A percentile compares a stretch with the other conserved stretches of the same genome.
Conservation (phyloP, 2,797 vertebrate species). For the Phylloscopus collybita region DNA sequence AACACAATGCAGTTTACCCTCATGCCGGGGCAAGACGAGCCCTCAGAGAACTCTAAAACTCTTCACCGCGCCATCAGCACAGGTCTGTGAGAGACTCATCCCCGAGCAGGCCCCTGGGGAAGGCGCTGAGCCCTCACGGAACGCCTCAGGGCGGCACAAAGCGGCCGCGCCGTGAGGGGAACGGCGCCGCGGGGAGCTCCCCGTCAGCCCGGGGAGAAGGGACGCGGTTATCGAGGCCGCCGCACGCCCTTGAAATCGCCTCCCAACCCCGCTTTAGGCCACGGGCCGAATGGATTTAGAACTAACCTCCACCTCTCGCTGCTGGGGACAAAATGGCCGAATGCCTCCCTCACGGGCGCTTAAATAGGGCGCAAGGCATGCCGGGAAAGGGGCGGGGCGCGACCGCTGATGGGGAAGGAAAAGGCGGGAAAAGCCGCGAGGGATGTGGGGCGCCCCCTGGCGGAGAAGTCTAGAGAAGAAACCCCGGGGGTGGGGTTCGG, state of each 20-base stretch:
- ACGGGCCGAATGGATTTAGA: rapidly evolving
- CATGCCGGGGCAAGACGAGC: not conserved
- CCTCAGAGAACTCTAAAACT: rapidly evolving
- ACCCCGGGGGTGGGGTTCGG: too few relatives aligned
- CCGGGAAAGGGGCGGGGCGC: not conserved
- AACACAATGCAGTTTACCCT: too few relatives aligned
- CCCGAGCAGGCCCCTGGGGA: not conserved
- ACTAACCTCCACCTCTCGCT: rapidly evolving
- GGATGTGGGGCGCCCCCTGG: not conserved
- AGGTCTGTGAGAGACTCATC: constrained; percentile 4
- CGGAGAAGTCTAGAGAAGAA: not conserved
- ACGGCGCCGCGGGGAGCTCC: rapidly evolving
- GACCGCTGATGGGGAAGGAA: not conserved
- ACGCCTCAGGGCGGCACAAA: rapidly evolving
- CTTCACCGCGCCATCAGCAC: not conserved
- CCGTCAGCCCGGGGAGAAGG: rapidly evolving
- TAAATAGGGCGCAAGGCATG: not conserved
- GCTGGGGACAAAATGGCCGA: not conserved
- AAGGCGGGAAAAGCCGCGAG: not conserved
- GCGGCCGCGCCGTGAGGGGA: not conserved
- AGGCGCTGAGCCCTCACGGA: not conserved
- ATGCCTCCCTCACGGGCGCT: rapidly evolving
- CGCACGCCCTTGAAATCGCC: rapidly evolving
- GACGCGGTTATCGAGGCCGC: rapidly evolving
- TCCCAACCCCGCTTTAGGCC: rapidly evolving